Evolutionary conservation across 2,888 invertebrate species (phyloP).

Genomic region (Amphipyra tragopoginis): DNA sequence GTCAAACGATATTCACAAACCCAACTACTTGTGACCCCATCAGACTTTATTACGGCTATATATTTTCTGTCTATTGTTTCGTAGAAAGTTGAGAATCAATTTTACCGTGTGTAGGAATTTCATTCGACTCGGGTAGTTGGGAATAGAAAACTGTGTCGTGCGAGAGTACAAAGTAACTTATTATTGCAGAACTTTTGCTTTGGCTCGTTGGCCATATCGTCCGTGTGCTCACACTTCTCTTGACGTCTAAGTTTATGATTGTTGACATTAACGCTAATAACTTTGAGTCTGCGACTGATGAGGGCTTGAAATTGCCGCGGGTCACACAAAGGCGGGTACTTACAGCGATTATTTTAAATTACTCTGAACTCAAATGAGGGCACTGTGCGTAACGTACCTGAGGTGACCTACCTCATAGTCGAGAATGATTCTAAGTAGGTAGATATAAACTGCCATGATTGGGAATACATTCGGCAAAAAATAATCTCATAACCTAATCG

Average conservation of each 20-base stretch:
- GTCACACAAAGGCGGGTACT: slow-evolving; percentile 28
- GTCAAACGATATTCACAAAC: slow-evolving; percentile 28
- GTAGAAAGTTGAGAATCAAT: slow-evolving; percentile 47
- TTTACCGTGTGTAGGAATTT: slow-evolving; percentile 31
- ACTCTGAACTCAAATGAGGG: slow-evolving; percentile 17
- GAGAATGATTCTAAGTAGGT: slow-evolving; percentile 7
- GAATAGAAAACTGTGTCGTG: slow-evolving; percentile 44
- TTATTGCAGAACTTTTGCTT: slow-evolving; percentile 42
- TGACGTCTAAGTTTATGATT: slow-evolving; percentile 45
- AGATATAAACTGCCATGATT: neutral
- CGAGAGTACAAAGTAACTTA: slow-evolving; percentile 28
- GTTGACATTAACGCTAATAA: slow-evolving; percentile 38
- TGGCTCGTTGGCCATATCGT: neutral
- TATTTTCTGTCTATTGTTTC: slow-evolving; percentile 41
- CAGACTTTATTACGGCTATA: slow-evolving; percentile 33
- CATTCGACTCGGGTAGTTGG: slow-evolving; percentile 26
- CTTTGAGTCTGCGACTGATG: slow-evolving; percentile 28
- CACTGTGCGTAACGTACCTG: slow-evolving; percentile 1
- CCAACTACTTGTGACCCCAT: slow-evolving; percentile 34
- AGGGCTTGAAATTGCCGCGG: slow-evolving; percentile 14
- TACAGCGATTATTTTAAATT: slow-evolving; percentile 11
- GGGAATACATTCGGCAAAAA: neutral
- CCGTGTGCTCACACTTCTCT: slow-evolving; percentile 16
- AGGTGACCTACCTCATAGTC: neutral
- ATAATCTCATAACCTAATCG: neutral